Percentiles rank a stretch among this genome's conserved stretches.
Evolutionary conservation across 2,113 vertebrate genomes (phyloP).

Genomic region (Urocynchramus pylzowi): DNA sequence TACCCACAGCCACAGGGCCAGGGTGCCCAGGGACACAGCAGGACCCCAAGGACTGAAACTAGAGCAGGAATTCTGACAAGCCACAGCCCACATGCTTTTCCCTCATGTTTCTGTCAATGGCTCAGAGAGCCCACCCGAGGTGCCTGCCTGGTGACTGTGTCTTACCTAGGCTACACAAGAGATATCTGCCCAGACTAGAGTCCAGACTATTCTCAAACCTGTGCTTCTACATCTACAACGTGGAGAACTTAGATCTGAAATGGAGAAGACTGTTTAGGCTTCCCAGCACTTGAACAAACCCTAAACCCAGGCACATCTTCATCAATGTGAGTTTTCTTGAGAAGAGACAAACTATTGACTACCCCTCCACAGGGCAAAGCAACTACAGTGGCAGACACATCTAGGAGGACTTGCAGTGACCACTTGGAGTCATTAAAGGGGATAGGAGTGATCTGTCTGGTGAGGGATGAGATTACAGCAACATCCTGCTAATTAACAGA

Average conservation of each 20-base stretch:
- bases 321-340: not conserved
- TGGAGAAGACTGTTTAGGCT: not conserved
- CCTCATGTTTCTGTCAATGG: not conserved
- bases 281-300: not conserved
- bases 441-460: not conserved
- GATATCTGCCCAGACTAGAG: not conserved
- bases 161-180: not conserved
- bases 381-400: not conserved
- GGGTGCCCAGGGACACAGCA: not conserved
- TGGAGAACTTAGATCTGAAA: not conserved
- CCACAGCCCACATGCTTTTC: not conserved
- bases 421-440: not conserved
- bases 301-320: not conserved
- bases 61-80: not conserved
- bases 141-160: not conserved
- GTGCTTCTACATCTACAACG: not conserved
- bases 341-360: not conserved
- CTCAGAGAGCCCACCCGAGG: not conserved
- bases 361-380: not conserved
- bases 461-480: not conserved
- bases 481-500: not conserved
- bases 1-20: not conserved
- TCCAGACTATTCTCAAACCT: not conserved
- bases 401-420: not conserved
- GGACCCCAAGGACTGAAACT: not conserved